Conservation (phyloP, 2,797 vertebrate genomes). For the Malacoctenus gilli region DNA sequence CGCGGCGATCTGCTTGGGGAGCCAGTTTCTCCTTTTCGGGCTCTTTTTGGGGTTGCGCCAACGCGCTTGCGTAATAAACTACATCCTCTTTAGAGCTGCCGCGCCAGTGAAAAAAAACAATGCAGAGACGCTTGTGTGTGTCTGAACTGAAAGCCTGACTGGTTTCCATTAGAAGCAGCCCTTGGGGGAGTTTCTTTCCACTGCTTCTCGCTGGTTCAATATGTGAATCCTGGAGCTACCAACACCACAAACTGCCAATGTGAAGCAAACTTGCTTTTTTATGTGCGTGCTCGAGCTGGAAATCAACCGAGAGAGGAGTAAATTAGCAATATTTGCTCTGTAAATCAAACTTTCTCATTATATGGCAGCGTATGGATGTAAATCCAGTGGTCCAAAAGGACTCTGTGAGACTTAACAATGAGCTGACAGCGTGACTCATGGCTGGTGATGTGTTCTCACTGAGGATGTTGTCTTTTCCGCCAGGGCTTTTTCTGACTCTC, state of each 20-base stretch:
- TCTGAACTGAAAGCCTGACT: constrained; percentile 33
- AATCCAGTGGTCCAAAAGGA: neutral
- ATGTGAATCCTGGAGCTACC: neutral
- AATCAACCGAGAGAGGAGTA: neutral
- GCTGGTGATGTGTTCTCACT: constrained; percentile 1
- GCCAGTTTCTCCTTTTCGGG: constrained; percentile 66
- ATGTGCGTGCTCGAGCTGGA: no score
- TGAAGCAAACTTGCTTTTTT: neutral
- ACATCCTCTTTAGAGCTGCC: constrained; percentile 72
- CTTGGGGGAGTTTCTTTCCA: constrained; percentile 32
- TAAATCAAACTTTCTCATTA: no score
- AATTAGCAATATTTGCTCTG: no score
- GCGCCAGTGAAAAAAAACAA: constrained; percentile 57
- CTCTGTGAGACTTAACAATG: neutral
- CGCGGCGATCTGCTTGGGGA: constrained; percentile 38
- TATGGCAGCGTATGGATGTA: no score
- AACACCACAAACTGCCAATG: neutral
- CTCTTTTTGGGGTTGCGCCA: constrained; percentile 40
- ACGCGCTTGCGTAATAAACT: constrained; percentile 66
- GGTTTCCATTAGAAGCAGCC: constrained; percentile 12
- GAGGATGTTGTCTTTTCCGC: neutral
- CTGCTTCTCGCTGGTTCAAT: constrained; percentile 25
- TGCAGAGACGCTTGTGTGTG: constrained; percentile 37
- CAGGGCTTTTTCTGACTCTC: neutral
- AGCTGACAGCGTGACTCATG: constrained; percentile 3